Base-by-base conservation (phyloP, 2,888 invertebrate species). In the Colostygia pectinataria region DNA sequence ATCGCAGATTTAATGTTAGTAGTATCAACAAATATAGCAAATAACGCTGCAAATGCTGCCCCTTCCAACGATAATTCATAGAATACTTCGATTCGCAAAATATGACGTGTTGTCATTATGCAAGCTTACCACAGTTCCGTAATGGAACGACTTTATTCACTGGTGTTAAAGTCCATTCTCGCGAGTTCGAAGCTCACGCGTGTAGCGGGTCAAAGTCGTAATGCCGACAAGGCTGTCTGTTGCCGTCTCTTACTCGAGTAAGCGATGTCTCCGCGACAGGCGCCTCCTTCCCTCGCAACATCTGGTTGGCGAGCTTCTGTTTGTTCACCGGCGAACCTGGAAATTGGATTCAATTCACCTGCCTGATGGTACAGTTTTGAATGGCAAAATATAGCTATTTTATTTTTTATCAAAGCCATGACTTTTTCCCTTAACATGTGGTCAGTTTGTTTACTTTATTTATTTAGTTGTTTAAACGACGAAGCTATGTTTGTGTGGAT, bases 321-420 rank as follows among this genome's bases (percentile, higher is more conserved):
- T 93, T 94, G 91, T 95, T 95, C 90, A 95, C 94, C 62, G 95
- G 95, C 61, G 95, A 94, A 82, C 95, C 95, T 95, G 92, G 39
- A 90, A 83, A 67, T 74, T 49, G 54, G 50, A 74, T 50, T 58
- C 51, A 57, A 46, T 52, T 79, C 72, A 77, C 82, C 81, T 74
- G 75, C 81, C 79, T 81, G 71, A 69, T 63, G 65, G 57, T 59
- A 60, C 67, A 71, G 65, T 48, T 25, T 33, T 27, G 37, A 42
- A 40, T 42, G 15, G 33, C 28, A 43, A 33, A 31, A 23, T 40
- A 18, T 6, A 32, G 44, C 34, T 36, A 14, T 15, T 41, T 18
- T 28, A 10, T 10, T 13, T 25, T 37, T 23, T 20, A 42, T 27
- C 42, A 32, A 34, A 34, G 20, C 20, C 8, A 14, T n/a, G 12